Conservation (phyloP, 2,113 vertebrate species). For the Urocitellus parryii region DNA sequence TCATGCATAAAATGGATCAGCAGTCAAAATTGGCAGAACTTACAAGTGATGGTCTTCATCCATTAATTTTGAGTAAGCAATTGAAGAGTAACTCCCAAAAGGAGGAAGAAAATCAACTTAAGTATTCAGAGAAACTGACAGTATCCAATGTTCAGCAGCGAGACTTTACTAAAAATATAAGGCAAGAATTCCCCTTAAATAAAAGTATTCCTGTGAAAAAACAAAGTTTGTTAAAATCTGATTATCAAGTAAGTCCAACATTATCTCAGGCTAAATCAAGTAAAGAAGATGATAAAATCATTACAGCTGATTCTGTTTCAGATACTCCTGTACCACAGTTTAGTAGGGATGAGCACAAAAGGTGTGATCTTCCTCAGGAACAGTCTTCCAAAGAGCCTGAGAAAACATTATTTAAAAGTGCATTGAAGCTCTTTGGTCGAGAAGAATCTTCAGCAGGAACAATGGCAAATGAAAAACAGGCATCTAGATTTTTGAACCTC, state of each 20-base stretch:
- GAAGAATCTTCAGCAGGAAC: slow-evolving; percentile 81
- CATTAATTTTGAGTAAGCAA: slow-evolving; percentile 71
- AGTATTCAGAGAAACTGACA: slow-evolving; percentile 56
- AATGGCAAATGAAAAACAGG: slow-evolving; percentile 86
- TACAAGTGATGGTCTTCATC: slow-evolving; percentile 57
- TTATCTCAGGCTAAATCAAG: not conserved
- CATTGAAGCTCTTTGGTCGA: slow-evolving; percentile 83
- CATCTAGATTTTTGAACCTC: slow-evolving; percentile 90
- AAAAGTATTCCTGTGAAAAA: slow-evolving; percentile 71
- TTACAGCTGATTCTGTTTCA: slow-evolving; percentile 63
- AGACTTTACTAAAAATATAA: slow-evolving; percentile 84
- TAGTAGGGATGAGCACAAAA: slow-evolving; percentile 66
- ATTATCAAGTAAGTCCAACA: slow-evolving; percentile 69
- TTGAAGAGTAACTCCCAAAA: slow-evolving; percentile 10
- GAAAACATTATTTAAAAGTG: slow-evolving; percentile 85
- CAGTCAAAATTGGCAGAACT: slow-evolving; percentile 71
- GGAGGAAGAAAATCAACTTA: slow-evolving; percentile 43
- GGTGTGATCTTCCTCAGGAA: slow-evolving; percentile 79
- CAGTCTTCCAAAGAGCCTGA: slow-evolving; percentile 78
- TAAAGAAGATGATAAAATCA: slow-evolving; percentile 59
- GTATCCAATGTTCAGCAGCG: slow-evolving; percentile 84
- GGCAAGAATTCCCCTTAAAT: slow-evolving; percentile 60
- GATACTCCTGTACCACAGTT: slow-evolving; percentile 20
- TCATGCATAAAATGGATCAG: slow-evolving; percentile 64
- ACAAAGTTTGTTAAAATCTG: slow-evolving; percentile 73